phyloP scores from a whole-genome alignment of 2,888 invertebrate genomes.

The Megamerina dolium region DNA sequence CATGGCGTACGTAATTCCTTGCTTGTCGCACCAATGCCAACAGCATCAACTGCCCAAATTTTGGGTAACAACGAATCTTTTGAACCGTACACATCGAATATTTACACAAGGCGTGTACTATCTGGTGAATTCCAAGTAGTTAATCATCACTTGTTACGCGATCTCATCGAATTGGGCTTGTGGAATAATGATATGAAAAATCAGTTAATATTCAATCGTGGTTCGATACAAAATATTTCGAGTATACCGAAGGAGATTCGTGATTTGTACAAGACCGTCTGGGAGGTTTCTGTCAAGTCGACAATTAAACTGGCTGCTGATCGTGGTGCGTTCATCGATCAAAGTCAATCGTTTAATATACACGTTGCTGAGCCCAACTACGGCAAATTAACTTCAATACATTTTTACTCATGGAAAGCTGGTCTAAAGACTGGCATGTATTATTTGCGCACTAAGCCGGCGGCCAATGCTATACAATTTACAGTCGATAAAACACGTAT shows the following conservation, averaged over 20 bases:
- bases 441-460: conserved; percentile 93
- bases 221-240: conserved; percentile 86
- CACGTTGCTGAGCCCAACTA: conserved; percentile 93
- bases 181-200: conserved; percentile 98
- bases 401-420: conserved; percentile 95
- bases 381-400: conserved; percentile 93
- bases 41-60: conserved; percentile 98
- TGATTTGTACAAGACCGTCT: conserved; percentile 89
- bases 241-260: conserved; percentile 79
- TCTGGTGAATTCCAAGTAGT: conserved; percentile 96
- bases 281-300: conserved; percentile 93
- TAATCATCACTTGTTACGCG: conserved; percentile 90
- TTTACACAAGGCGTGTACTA: conserved; percentile 87
- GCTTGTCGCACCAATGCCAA: conserved; percentile 95
- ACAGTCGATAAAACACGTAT: conserved; percentile 86
- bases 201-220: conserved; percentile 81
- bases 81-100: conserved; percentile 97
- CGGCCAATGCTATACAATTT: conserved; percentile 94
- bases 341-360: conserved; percentile 96
- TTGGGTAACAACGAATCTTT: conserved; percentile 98
- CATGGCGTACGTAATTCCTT: conserved; percentile 91
- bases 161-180: conserved; percentile 81
- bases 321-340: conserved; percentile 96
- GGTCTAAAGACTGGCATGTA: conserved; percentile 99
- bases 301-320: conserved; percentile 96